Evolutionary conservation across 2,888 invertebrate species (phyloP).

Genomic region (Acanthopleura granulata): DNA sequence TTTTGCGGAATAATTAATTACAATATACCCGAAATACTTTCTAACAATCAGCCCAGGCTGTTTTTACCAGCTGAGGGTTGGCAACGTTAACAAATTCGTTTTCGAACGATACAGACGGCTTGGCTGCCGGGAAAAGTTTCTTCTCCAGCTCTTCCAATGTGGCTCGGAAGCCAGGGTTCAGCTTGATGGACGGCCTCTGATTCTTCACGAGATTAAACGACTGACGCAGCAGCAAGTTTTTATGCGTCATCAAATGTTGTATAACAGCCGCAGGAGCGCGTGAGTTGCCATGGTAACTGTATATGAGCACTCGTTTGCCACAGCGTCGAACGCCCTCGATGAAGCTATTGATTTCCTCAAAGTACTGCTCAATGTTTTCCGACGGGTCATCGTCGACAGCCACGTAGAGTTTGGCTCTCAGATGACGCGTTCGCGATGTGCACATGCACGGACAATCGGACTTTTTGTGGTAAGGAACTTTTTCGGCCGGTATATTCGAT

Average conservation of each 20-base stretch:
- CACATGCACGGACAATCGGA: slow-evolving; percentile 58
- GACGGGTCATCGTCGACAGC: slow-evolving; percentile 76
- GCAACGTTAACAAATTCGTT: slow-evolving; percentile 12
- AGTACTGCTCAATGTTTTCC: slow-evolving; percentile 60
- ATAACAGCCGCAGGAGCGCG: slow-evolving; percentile 55
- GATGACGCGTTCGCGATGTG: slow-evolving; percentile 47
- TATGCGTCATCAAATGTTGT: slow-evolving; percentile 59
- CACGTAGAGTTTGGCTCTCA: slow-evolving; percentile 74
- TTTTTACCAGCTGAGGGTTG: slow-evolving; percentile 17
- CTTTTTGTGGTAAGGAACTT: slow-evolving; percentile 41
- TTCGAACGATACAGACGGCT: background rate
- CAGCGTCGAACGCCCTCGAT: slow-evolving; percentile 57
- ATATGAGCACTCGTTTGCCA: slow-evolving; percentile 53
- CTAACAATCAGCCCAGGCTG: slow-evolving; percentile 16
- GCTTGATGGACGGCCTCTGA: slow-evolving; percentile 45
- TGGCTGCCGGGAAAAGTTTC: background rate
- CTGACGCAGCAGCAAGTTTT: slow-evolving; percentile 45
- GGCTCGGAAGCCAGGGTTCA: slow-evolving; percentile 52
- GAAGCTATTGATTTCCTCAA: slow-evolving; percentile 60
- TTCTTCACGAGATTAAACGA: slow-evolving; percentile 54
- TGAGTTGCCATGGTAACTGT: slow-evolving; percentile 57
- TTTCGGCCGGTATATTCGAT: slow-evolving; percentile 49
- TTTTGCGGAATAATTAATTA: too few relatives aligned
- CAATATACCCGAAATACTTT: background rate
- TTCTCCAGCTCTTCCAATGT: slow-evolving; percentile 44